Base-by-base conservation (phyloP, 2,797 vertebrate genomes). In the Ptychadena robeensis region DNA sequence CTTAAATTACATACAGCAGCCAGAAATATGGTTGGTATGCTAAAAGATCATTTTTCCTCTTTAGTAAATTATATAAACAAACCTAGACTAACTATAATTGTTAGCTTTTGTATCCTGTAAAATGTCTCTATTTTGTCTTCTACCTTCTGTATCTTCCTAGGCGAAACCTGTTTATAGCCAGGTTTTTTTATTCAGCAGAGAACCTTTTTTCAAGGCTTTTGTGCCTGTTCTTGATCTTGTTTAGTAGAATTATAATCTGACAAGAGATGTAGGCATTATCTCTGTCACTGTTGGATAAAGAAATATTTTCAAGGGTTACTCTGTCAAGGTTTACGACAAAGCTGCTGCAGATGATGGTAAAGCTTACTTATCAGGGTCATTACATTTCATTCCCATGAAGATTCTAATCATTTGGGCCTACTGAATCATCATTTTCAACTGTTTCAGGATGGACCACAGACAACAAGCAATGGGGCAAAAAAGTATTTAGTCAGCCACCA, bases 131-230 rank as follows among this genome's bases (percentile, higher is more conserved):
- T 63, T 70, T 63, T 82, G 34, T 76, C 31, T 38, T 15, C 27
- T 34, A 73, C 66, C 81, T 76, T 38, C 73, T 44, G 18, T 53
- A 76, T 59, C 32, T 35, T 27, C 38, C n/a, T 31, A 5, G 15
- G 63, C 37, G 40, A 61, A n/a, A 34, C 61, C 73, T 76, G 76
- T 82, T 82, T 76, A 70, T 70, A 82, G 64, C n/a, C n/a, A n/a
- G n/a, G 9, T 35, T 8, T 31, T 61, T 44, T 22, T 53, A 66
- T 22, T 38, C 31, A 40, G 31, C 61, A 68, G 65, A 82, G 76
- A 75, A 75, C 25, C 69, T 74, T 61, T 75, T 75, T 82, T 68
- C 48, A 70, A 61, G 25, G 34, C 66, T 59, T 30, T 35, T 10
- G n/a, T n/a, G 9, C 35, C 30, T 61, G 18, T 65, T 65, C 35